Base-by-base conservation (phyloP, 2,797 vertebrate genomes). In the Phrynocephalus vlangalii region DNA sequence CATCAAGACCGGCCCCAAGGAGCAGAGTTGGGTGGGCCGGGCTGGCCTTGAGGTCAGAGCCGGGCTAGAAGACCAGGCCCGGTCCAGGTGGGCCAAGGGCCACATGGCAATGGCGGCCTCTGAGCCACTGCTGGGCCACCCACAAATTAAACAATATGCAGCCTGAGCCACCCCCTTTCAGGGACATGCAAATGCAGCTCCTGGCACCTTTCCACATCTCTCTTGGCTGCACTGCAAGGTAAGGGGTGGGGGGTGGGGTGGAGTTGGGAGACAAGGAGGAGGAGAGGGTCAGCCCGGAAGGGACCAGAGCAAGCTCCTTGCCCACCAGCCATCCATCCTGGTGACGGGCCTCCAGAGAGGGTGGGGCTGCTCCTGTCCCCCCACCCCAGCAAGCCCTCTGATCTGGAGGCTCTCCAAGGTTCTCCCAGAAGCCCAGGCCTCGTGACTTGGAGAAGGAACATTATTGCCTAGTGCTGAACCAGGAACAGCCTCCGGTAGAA, bases 381-480 rank as follows among this genome's bases (percentile, higher is more conserved):
- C 87, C 87, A 16, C 18, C 52, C 52, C 10, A 15, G 52, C 3
- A 63, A 63, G 13, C 70, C 52, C 52, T 52, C 66, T 73, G 0
- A 26, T 4, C 83, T 92, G 92, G 91, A 92, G 0, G 15, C 18
- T 10, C 86, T 92, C 91, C 88, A 92, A 89, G 79, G 60, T 86
- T 92, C 87, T 92, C 94, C 94, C 93, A 84, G 93, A 92, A 93
- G 90, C 94, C 68, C 90, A 92, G 94, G 95, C 95, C 96, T 95
- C 95, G 94, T 97, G 97, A 96, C 93, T 96, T 95, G 95, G 95
- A 88, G 15, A 91, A 44, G 82, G 94, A 86, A 86, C 91, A 63
- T 44, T 44, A 44, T 44, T 75, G 89, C 89, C 88, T 87, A 87
- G 38, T 44, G 38, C 79, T 79, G 90, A 93, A 90, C 77, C 88